These are phyloP conservation scores for Pollenia labialis DNA, from an alignment of 2,888 invertebrate species.

Conservation along the genomic window DNA sequence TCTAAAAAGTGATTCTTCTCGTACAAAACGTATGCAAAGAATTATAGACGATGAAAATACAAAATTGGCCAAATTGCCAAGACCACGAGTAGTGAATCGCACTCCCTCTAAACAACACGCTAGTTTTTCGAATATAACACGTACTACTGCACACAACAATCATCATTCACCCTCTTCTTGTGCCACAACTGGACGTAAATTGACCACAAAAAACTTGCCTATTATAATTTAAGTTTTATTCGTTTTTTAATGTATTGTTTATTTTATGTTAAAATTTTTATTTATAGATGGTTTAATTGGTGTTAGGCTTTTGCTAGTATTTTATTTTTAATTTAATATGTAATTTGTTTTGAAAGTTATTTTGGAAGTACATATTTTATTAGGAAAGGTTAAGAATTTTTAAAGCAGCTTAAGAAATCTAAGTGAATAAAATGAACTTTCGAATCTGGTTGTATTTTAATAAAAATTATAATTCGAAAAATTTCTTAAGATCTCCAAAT, in stretches of 20 bases:
- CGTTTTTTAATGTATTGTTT: slow-evolving; percentile 24
- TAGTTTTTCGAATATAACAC: slow-evolving; percentile 63
- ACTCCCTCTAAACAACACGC: slow-evolving; percentile 73
- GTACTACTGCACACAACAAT: slow-evolving; percentile 42
- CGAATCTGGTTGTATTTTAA: too few species aligned
- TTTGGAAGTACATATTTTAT: neutral
- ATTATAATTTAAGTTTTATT: slow-evolving; percentile 77
- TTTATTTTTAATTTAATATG: slow-evolving; percentile 1
- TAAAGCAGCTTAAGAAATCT: too few species aligned
- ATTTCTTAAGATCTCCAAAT: too few species aligned
- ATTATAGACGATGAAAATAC: slow-evolving; percentile 70
- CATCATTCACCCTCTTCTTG: slow-evolving; percentile 70
- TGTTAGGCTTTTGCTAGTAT: slow-evolving; percentile 7
- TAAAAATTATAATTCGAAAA: too few species aligned
- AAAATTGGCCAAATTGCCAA: slow-evolving; percentile 70
- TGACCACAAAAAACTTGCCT: slow-evolving; percentile 80
- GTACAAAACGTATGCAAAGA: slow-evolving; percentile 63
- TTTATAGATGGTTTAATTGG: slow-evolving; percentile 10
- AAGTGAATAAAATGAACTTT: too few species aligned
- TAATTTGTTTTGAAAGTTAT: slow-evolving; percentile 14
- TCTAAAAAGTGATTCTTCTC: slow-evolving; percentile 35
- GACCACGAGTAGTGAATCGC: slow-evolving; percentile 68
- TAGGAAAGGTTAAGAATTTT: too few species aligned
- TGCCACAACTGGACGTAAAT: slow-evolving; percentile 75
- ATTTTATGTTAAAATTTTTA: slow-evolving; percentile 10